Evolutionary conservation across 2,888 invertebrate genomes (phyloP).

Genomic region (Scaptomyza caliginosa): DNA sequence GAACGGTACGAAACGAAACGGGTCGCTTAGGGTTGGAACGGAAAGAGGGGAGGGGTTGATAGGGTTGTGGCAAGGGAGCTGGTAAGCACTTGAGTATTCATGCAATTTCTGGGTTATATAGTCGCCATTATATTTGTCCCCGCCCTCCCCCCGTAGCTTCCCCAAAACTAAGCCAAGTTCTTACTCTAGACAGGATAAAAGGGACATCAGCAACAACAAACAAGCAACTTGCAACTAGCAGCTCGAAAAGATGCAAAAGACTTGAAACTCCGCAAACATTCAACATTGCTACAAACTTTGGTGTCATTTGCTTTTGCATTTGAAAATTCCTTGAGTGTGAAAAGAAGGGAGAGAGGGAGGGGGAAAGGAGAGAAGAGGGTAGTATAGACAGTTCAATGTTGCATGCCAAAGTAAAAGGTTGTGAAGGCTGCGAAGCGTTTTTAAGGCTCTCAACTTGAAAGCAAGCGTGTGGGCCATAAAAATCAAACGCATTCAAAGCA

Average conservation of each 20-base stretch:
- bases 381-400: slow-evolving; percentile 72
- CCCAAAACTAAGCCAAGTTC: no score
- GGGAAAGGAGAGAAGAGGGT: not conserved
- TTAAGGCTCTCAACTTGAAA: slow-evolving; percentile 67
- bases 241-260: slow-evolving; percentile 35
- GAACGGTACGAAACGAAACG: not conserved
- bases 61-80: no score
- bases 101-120: slow-evolving; percentile 79
- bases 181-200: slow-evolving; percentile 5
- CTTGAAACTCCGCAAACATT: slow-evolving; percentile 3
- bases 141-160: no score
- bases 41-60: no score
- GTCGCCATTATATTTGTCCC: slow-evolving; percentile 73
- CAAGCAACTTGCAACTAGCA: slow-evolving; percentile 27
- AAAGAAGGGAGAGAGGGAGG: slow-evolving; percentile 11
- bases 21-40: no score
- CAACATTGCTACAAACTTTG: not conserved
- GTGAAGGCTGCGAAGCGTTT: slow-evolving; percentile 59
- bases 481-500: slow-evolving; percentile 28
- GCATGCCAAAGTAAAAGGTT: slow-evolving; percentile 65
- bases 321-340: slow-evolving; percentile 71
- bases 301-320: slow-evolving; percentile 57
- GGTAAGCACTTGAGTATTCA: slow-evolving; percentile 74
- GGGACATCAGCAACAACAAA: slow-evolving; percentile 38
- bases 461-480: slow-evolving; percentile 48